These are phyloP conservation scores for Myripristis murdjan DNA, from an alignment of 2,797 vertebrate genomes.

Conservation along the genomic window DNA sequence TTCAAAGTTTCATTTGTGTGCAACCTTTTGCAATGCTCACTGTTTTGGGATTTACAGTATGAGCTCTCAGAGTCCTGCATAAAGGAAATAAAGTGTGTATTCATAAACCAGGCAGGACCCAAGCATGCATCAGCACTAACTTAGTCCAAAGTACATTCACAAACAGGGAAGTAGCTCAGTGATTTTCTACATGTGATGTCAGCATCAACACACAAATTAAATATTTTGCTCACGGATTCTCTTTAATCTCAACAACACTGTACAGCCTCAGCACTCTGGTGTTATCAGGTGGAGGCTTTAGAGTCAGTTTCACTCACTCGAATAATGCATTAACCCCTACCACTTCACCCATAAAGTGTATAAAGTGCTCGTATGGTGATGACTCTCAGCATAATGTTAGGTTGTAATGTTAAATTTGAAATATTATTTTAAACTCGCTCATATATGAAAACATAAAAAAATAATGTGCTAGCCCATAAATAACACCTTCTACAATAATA, in stretches of 20 bases:
- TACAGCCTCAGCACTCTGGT: neutral
- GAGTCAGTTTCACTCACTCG: conserved; percentile 36
- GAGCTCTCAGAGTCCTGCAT: neutral
- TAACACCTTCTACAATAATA: too few species aligned
- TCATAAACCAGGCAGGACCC: too few species aligned
- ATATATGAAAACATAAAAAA: too few species aligned
- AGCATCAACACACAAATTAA: conserved; percentile 1
- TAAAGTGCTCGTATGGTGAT: neutral
- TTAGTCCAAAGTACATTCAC: too few species aligned
- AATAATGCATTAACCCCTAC: conserved; percentile 1
- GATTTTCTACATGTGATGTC: too few species aligned
- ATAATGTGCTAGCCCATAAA: too few species aligned
- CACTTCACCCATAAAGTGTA: neutral
- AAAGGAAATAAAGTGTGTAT: too few species aligned
- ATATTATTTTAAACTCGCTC: neutral
- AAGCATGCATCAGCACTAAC: too few species aligned
- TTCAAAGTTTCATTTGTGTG: neutral
- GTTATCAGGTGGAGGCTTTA: conserved; percentile 8
- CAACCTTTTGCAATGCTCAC: neutral
- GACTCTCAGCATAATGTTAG: conserved; percentile 8
- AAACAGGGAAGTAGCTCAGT: too few species aligned
- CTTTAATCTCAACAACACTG: conserved; percentile 6
- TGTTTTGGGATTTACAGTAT: neutral
- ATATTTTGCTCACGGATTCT: conserved; percentile 32
- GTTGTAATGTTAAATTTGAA: conserved; percentile 2